phyloP scores from a whole-genome alignment of 2,113 vertebrate genomes.

The Ancistrus triradiatus region DNA sequence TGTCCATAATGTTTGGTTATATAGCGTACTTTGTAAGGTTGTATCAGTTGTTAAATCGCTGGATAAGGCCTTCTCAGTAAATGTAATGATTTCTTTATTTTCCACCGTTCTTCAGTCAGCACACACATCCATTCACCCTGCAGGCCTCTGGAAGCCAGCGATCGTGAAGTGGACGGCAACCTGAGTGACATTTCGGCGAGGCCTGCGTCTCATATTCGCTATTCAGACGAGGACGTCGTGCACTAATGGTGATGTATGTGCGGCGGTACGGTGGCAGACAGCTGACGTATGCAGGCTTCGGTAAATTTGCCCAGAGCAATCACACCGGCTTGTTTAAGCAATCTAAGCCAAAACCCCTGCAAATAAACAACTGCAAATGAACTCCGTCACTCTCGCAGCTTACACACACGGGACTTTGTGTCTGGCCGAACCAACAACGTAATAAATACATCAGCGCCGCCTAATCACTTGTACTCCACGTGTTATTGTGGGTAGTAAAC shows the following conservation, averaged over 20 bases:
- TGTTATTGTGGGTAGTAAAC: not conserved
- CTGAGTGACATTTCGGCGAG: too few species aligned
- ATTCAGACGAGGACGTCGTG: too few species aligned
- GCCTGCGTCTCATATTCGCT: too few species aligned
- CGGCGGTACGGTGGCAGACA: not conserved
- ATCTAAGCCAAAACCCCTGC: not conserved
- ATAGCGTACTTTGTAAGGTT: too few species aligned
- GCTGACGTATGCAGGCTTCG: not conserved
- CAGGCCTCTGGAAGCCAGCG: not conserved
- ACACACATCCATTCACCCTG: not conserved
- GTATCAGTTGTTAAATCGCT: too few species aligned
- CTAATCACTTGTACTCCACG: not conserved
- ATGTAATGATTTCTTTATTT: too few species aligned
- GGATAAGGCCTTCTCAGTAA: too few species aligned
- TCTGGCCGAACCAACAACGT: not conserved
- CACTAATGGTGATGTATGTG: not conserved
- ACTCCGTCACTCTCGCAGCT: not conserved
- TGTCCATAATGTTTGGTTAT: too few species aligned
- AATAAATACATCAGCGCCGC: not conserved
- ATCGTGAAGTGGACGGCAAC: too few species aligned
- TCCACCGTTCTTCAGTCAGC: not conserved
- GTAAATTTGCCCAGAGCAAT: not conserved
- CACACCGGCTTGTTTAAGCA: not conserved
- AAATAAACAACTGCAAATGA: not conserved
- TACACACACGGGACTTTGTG: not conserved